These are phyloP conservation scores for Girardia tigrina DNA, from an alignment of 2,888 invertebrate species.

Conservation along the genomic window DNA sequence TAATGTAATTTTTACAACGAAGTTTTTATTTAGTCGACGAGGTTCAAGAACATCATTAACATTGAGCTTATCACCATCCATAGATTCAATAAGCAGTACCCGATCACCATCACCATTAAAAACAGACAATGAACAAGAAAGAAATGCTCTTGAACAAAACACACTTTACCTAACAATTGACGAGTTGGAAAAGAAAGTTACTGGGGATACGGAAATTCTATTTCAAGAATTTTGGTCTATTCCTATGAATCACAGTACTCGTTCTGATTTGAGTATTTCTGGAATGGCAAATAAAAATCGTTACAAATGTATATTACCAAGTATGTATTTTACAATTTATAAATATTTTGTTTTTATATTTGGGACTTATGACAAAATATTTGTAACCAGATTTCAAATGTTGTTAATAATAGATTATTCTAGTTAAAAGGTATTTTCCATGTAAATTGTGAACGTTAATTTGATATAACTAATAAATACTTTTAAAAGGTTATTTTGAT, in stretches of 20 bases:
- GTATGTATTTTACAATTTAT: no score
- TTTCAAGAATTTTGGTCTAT: constrained; percentile 56
- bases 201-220: constrained; percentile 13
- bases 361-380: no score
- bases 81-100: background rate
- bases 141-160: background rate
- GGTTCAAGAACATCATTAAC: constrained; percentile 29
- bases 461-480: no score
- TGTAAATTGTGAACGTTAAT: no score
- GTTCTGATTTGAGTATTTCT: constrained; percentile 62
- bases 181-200: background rate
- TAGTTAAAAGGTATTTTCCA: no score
- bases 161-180: background rate
- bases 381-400: no score
- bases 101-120: background rate
- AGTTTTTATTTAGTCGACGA: no score
- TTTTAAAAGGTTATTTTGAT: no score
- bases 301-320: constrained; percentile 66
- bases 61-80: constrained; percentile 14
- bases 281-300: constrained; percentile 77
- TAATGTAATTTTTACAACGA: no score
- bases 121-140: background rate
- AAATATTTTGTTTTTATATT: no score
- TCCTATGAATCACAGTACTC: constrained; percentile 76
- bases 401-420: no score